phyloP scores from a whole-genome alignment of 1,140 invertebrate genomes.

The Helicoverpa armigera region DNA sequence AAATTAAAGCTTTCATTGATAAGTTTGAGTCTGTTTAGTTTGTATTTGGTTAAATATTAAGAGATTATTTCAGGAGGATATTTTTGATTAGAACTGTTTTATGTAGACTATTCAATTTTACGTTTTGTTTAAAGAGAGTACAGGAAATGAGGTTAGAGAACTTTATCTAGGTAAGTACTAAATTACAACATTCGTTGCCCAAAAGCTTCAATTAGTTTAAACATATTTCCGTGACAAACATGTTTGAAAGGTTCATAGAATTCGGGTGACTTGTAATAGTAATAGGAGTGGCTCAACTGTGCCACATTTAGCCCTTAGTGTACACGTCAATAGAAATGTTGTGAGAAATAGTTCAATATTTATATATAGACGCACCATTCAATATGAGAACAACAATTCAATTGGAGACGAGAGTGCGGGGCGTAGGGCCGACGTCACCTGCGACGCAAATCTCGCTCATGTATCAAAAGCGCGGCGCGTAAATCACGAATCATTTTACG shows the following conservation, averaged over 20 bases:
- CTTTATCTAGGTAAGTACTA: too few relatives aligned
- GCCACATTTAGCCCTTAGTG: neutral
- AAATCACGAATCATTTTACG: constrained; percentile 78
- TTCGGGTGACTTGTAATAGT: neutral
- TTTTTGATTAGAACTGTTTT: too few relatives aligned
- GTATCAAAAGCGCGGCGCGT: constrained; percentile 70
- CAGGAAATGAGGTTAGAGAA: too few relatives aligned
- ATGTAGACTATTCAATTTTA: too few relatives aligned
- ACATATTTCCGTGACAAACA: neutral
- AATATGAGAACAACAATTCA: constrained; percentile 61
- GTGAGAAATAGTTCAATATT: constrained; percentile 37
- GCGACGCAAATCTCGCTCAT: constrained; percentile 63
- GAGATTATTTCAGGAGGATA: too few relatives aligned
- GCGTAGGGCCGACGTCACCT: constrained; percentile 62
- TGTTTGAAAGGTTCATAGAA: neutral
- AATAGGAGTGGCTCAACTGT: neutral
- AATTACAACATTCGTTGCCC: too few relatives aligned
- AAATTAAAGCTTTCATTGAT: constrained; percentile 23
- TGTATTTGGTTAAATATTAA: neutral
- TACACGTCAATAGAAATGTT: neutral
- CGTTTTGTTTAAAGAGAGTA: too few relatives aligned
- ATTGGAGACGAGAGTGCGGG: constrained; percentile 60
- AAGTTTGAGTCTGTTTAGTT: constrained; percentile 7
- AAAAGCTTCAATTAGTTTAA: constrained; percentile 10
- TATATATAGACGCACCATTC: constrained; percentile 34